phyloP scores from a whole-genome alignment of 2,888 invertebrate genomes.

The Argyresthia goedartella region DNA sequence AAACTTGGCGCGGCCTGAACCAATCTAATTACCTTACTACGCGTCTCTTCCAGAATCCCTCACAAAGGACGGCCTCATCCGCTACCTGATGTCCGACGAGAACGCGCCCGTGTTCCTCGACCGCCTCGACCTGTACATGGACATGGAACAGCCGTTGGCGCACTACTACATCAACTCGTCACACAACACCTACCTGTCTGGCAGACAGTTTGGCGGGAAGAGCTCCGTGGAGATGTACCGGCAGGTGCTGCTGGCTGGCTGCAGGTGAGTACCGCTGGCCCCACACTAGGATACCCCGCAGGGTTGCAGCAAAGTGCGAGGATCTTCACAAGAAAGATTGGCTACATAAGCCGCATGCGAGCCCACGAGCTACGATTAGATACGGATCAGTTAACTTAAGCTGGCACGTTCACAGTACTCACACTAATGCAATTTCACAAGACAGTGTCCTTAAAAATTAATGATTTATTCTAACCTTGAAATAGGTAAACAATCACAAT shows the following conservation, averaged over 20 bases:
- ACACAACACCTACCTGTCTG: conserved; percentile 94
- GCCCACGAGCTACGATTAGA: no score
- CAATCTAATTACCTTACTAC: not conserved
- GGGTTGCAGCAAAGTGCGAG: no score
- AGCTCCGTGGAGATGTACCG: conserved; percentile 99
- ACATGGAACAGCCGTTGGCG: conserved; percentile 98
- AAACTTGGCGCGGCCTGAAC: no score
- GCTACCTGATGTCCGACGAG: conserved; percentile 99
- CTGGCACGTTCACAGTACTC: no score
- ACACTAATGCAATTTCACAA: no score
- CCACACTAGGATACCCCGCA: not conserved
- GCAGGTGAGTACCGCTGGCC: conserved; percentile 74
- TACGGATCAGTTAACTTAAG: no score
- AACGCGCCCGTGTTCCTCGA: conserved; percentile 99
- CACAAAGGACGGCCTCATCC: conserved; percentile 95
- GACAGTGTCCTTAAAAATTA: no score
- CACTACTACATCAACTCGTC: conserved; percentile 99
- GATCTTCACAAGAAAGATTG: no score
- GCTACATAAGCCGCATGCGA: no score
- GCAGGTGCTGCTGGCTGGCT: conserved; percentile 96
- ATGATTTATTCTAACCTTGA: no score
- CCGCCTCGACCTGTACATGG: conserved; percentile 96
- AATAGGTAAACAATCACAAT: no score
- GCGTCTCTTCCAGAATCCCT: conserved; percentile 79
- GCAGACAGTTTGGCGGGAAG: conserved; percentile 97